A percentile compares a stretch with the other conserved stretches of the same genome.
Conservation (phyloP, 1,140 invertebrate genomes). For the Calephelis nemesis region DNA sequence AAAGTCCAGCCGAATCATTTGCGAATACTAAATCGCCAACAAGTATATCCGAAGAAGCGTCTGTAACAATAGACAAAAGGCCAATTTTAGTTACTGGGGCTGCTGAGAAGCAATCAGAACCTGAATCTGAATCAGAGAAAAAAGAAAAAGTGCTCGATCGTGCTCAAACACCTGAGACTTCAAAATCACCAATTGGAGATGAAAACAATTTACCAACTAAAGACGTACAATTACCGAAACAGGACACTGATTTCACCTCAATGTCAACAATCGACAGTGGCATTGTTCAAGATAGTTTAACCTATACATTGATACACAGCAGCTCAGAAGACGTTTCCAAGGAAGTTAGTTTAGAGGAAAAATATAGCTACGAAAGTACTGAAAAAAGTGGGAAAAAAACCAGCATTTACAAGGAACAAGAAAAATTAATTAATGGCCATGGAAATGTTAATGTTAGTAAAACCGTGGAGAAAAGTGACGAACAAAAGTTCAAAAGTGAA, state of each 20-base stretch:
- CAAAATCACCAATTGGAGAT: not conserved
- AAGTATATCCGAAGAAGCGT: conserved; percentile 21
- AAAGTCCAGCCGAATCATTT: too few relatives aligned
- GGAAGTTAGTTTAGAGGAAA: conserved; percentile 68
- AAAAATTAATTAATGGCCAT: conserved; percentile 3
- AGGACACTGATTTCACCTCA: conserved; percentile 34
- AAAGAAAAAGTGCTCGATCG: not conserved
- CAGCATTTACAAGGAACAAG: conserved; percentile 16
- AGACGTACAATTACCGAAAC: conserved; percentile 25
- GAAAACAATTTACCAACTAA: conserved; percentile 21
- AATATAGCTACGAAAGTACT: conserved; percentile 64
- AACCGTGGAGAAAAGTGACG: not conserved
- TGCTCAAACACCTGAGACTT: conserved; percentile 8
- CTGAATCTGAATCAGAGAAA: not conserved
- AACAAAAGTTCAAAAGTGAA: not conserved
- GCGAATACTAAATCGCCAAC: not conserved
- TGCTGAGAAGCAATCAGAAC: conserved; percentile 2
- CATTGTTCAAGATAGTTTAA: conserved; percentile 39
- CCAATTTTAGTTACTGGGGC: not conserved
- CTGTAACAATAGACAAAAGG: conserved; percentile 12
- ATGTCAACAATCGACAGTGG: conserved; percentile 42
- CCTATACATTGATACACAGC: conserved; percentile 40
- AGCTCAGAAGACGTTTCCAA: conserved; percentile 71
- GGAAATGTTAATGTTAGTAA: not conserved
- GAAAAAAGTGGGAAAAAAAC: conserved; percentile 50